phyloP scores from a whole-genome alignment of 2,797 vertebrate species.

The Brachymystax lenok region DNA sequence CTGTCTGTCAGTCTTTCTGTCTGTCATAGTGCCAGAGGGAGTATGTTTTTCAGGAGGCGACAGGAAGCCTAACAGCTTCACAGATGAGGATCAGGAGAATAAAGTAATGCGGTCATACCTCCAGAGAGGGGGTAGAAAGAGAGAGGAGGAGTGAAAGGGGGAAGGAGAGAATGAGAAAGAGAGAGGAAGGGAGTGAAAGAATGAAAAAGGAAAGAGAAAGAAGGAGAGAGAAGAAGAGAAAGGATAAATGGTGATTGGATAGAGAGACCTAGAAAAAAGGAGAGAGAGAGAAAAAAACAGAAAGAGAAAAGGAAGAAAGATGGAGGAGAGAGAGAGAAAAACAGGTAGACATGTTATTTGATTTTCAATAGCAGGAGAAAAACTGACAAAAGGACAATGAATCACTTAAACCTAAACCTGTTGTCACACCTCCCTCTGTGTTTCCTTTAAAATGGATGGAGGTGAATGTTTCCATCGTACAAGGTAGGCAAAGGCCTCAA shows the following conservation, averaged over 20 bases:
- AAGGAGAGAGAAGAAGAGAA: constrained; percentile 1
- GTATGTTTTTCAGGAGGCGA: constrained; percentile 38
- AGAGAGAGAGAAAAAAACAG: neutral
- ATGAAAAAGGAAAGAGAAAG: neutral
- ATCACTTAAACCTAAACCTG: too few species aligned
- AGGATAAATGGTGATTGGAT: constrained; percentile 1
- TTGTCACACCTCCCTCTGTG: too few species aligned
- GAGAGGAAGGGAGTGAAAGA: neutral
- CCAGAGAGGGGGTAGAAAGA: neutral
- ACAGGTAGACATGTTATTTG: neutral
- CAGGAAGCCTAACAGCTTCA: constrained; percentile 31
- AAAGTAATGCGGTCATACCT: constrained; percentile 37
- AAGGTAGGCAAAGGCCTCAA: neutral
- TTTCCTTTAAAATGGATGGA: too few species aligned
- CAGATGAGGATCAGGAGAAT: constrained; percentile 31
- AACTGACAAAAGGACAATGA: too few species aligned
- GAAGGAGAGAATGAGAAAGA: neutral
- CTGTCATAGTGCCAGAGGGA: constrained; percentile 42
- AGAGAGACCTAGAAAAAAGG: neutral
- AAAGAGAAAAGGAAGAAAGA: neutral
- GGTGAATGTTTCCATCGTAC: neutral
- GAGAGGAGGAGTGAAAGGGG: neutral
- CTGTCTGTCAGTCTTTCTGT: constrained; percentile 32
- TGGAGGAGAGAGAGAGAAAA: neutral
- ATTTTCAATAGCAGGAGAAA: neutral